Conservation (phyloP, 1,140 invertebrate genomes). For the Rhynchophorus ferrugineus region DNA sequence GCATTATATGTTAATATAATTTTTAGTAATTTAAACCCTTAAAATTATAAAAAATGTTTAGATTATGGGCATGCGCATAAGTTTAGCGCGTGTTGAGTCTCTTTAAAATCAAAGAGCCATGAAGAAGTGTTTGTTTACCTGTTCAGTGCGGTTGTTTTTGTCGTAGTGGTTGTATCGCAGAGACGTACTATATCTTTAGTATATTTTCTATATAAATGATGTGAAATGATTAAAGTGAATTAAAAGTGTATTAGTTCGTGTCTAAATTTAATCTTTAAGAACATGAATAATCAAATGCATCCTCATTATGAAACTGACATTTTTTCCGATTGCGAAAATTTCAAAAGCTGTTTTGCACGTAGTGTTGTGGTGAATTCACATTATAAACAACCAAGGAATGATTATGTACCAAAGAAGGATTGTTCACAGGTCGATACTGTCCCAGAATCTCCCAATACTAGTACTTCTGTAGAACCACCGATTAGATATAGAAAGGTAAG, state of each 20-base stretch:
- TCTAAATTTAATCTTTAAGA: background rate
- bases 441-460: background rate
- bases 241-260: background rate
- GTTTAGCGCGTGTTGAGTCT: constrained; percentile 4
- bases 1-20: too few relatives aligned
- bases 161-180: background rate
- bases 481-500: constrained; percentile 6
- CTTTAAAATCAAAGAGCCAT: constrained; percentile 1
- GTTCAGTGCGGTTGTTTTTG: constrained; percentile 5
- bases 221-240: too few relatives aligned
- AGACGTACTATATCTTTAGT: too few relatives aligned
- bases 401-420: background rate
- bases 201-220: too few relatives aligned
- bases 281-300: constrained; percentile 1
- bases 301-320: background rate
- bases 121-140: constrained; percentile 6
- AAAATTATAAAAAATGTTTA: too few relatives aligned
- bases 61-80: background rate
- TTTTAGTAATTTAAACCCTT: too few relatives aligned
- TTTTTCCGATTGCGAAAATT: constrained; percentile 1
- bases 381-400: background rate
- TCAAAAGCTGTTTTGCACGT: constrained; percentile 2
- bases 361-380: constrained; percentile 4
- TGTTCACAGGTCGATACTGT: background rate
- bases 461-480: background rate